These are phyloP conservation scores for Neodiprion virginianus DNA, from an alignment of 1,140 invertebrate genomes.

Conservation along the genomic window DNA sequence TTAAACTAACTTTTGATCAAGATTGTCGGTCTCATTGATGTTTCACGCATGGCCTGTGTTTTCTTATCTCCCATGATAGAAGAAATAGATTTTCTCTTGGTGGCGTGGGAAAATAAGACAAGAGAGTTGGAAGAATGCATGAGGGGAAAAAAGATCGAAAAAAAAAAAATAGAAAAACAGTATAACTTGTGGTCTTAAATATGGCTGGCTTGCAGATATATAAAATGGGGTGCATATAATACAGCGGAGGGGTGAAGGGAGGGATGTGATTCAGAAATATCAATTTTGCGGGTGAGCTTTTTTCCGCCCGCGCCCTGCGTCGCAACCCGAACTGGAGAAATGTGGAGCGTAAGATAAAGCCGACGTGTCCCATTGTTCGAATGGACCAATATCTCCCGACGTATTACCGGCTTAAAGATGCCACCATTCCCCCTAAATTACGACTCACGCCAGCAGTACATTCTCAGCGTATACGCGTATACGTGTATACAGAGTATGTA, in stretches of 20 bases:
- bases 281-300: slow-evolving; percentile 1
- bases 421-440: background rate
- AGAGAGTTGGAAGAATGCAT: background rate
- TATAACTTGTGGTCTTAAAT: background rate
- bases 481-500: too few relatives aligned
- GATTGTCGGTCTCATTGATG: too few relatives aligned
- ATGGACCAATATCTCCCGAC: slow-evolving; percentile 4
- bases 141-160: background rate
- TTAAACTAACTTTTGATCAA: too few relatives aligned
- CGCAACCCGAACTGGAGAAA: background rate
- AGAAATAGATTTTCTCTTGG: too few relatives aligned
- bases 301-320: background rate
- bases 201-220: background rate
- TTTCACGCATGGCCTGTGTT: too few relatives aligned
- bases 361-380: slow-evolving; percentile 4
- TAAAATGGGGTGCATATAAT: background rate
- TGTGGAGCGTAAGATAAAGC: background rate
- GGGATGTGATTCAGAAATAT: slow-evolving; percentile 5
- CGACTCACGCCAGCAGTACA: background rate
- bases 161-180: background rate
- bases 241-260: background rate
- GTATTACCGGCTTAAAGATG: background rate
- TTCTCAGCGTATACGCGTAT: too few relatives aligned
- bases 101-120: background rate
- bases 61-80: too few relatives aligned